A percentile compares a stretch with the other conserved stretches of the same genome.
Conservation (phyloP, 2,797 vertebrate species). For the Dallia pectoralis region DNA sequence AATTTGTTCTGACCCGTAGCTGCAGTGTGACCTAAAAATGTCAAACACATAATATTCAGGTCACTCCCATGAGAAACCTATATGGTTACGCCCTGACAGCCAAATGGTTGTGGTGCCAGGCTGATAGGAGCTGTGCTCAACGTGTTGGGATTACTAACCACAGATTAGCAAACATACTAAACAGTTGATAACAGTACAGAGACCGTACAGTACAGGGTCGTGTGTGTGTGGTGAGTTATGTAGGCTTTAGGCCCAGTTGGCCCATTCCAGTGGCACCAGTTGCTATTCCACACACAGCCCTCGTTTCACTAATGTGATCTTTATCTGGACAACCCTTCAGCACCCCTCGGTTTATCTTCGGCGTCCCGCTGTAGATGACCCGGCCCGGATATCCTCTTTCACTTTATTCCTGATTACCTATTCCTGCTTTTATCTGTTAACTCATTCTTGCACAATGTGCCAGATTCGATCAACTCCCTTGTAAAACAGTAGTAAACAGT, state of each 20-base stretch:
- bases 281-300: not conserved
- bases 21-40: too few relatives aligned
- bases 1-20: too few relatives aligned
- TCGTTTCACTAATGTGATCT: constrained; percentile 47
- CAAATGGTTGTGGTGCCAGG: too few relatives aligned
- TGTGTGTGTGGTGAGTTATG: too few relatives aligned
- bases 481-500: not conserved
- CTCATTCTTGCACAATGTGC: constrained; percentile 20
- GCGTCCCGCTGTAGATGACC: constrained; percentile 40
- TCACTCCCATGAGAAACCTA: too few relatives aligned
- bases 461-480: not conserved
- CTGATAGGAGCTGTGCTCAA: too few relatives aligned
- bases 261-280: constrained; percentile 32
- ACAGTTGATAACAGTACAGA: not conserved
- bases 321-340: constrained; percentile 46
- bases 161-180: not conserved
- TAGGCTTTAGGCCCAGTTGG: constrained; percentile 36
- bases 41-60: too few relatives aligned
- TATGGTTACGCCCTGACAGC: too few relatives aligned
- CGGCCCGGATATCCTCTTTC: constrained; percentile 32
- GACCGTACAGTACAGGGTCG: not conserved
- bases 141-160: not conserved
- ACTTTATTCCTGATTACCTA: constrained; percentile 17
- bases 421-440: constrained; percentile 16
- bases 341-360: constrained; percentile 37